These are phyloP conservation scores for Chrysina gloriosa DNA, from an alignment of 2,888 invertebrate species.

Conservation along the genomic window DNA sequence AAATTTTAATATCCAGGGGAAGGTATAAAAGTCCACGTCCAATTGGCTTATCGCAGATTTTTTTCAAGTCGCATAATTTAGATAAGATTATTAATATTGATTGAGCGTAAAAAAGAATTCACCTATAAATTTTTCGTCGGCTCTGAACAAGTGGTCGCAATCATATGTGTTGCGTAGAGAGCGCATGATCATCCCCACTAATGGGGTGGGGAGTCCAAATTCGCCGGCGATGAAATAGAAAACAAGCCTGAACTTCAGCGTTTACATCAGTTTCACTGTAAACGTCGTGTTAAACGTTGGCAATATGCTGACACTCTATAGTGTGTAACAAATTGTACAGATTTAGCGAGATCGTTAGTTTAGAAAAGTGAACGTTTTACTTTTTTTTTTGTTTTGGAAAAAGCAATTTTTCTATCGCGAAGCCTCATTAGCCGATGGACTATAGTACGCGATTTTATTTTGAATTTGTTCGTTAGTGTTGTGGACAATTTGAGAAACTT, in stretches of 20 bases:
- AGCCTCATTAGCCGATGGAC: not conserved
- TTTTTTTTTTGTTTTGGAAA: not conserved
- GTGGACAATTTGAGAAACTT: conserved; percentile 26
- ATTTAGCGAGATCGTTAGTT: conserved; percentile 27
- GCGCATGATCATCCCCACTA: conserved; percentile 43
- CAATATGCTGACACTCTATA: conserved; percentile 60
- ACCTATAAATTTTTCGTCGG: conserved; percentile 8
- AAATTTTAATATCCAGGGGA: not conserved
- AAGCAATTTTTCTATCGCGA: not conserved
- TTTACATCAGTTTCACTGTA: conserved; percentile 68
- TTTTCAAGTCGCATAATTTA: not conserved
- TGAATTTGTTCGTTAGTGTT: conserved; percentile 41
- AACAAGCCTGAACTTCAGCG: conserved; percentile 20
- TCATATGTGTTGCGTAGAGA: conserved; percentile 20
- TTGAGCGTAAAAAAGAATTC: not conserved
- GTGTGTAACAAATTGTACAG: conserved; percentile 45
- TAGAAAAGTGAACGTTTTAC: conserved; percentile 14
- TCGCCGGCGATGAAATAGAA: conserved; percentile 37
- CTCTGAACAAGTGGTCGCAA: conserved; percentile 39
- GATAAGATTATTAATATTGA: conserved; percentile 22
- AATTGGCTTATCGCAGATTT: not conserved
- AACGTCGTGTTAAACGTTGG: conserved; percentile 62
- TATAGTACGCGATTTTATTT: conserved; percentile 30
- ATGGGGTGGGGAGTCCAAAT: conserved; percentile 18
- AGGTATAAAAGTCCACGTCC: not conserved